Percentiles rank a stretch among this genome's conserved stretches.
Evolutionary conservation across 2,888 invertebrate genomes (phyloP).

Genomic region (Amblyjoppa proteus): DNA sequence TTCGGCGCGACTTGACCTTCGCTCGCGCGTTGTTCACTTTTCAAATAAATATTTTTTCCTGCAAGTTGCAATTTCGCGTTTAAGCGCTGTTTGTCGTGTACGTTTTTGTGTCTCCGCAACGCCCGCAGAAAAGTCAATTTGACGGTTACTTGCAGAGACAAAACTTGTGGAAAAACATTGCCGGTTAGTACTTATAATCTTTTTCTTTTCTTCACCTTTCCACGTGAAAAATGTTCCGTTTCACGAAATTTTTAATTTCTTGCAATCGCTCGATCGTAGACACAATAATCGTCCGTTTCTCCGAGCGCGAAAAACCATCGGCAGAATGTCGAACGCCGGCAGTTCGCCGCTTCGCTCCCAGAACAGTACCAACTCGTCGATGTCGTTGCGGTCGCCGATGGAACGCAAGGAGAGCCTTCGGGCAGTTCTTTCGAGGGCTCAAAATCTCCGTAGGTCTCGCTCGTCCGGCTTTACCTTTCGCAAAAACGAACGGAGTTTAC

Average conservation of each 20-base stretch:
- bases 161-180: neutral
- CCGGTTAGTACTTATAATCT: neutral
- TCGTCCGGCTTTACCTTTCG: neutral
- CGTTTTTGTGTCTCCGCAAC: neutral
- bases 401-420: conserved; percentile 30
- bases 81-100: neutral
- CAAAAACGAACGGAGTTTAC: neutral
- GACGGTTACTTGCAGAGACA: neutral
- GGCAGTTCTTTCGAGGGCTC: neutral
- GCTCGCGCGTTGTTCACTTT: neutral
- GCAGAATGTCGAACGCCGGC: neutral
- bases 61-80: neutral
- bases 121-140: neutral
- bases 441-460: conserved; percentile 5
- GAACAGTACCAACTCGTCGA: neutral
- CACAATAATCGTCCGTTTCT: neutral
- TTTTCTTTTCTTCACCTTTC: neutral
- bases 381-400: neutral
- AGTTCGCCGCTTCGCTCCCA: neutral
- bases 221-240: neutral
- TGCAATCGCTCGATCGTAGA: neutral
- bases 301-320: neutral
- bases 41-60: neutral
- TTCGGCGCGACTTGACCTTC: neutral
- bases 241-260: too few species aligned